Base-by-base conservation (phyloP, 2,113 vertebrate species). In the Corythornis madagascariensis region DNA sequence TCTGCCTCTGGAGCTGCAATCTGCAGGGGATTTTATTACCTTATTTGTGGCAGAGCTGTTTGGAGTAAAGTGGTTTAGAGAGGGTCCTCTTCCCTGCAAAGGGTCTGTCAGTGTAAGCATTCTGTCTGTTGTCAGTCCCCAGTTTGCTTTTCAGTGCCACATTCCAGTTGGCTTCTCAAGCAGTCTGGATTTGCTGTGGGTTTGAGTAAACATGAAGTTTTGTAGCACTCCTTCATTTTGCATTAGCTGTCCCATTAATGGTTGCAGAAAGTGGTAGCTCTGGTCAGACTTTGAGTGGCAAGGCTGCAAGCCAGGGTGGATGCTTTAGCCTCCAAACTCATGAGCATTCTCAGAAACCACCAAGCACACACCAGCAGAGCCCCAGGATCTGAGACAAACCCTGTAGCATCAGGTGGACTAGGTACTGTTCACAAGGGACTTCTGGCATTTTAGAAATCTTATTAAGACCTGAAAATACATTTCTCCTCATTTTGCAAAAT, bases 161-260 rank as follows among this genome's bases (percentile, higher is more conserved):
- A 1, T 85, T 94, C 43, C 87, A 65, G 83, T 19, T 87, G 92
- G 59, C 91, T 93, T 92, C 89, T 89, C 75, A 64, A 63, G 64
- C 42, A 83, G 52, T 33, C 87, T 80, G 87, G 75, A 26, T 65
- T 94, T 93, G 50, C 69, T 86, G 72, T 45, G 85, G 75, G 64
- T 74, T 95, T 93, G 57, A 73, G 48, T 89, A 95, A 94, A 88
- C 75, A 83, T 63, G 18, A 35, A 25, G 5, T 93, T 90, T 89
- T 3, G 1, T 77, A 93, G 88, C 57, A 71, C 38, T 93, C 64
- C 61, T 92, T 69, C 88, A 72, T 95, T 93, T 91, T 92, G 61
- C 45, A 67, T 89, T 92, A 92, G 53, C 72, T 65, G 1, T 79
- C 35, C 74, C 66, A 47, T 82, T 95, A 89, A 90, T 66, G 55